These are phyloP conservation scores for Oreortyx pictus DNA, from an alignment of 2,797 vertebrate species.

Conservation along the genomic window DNA sequence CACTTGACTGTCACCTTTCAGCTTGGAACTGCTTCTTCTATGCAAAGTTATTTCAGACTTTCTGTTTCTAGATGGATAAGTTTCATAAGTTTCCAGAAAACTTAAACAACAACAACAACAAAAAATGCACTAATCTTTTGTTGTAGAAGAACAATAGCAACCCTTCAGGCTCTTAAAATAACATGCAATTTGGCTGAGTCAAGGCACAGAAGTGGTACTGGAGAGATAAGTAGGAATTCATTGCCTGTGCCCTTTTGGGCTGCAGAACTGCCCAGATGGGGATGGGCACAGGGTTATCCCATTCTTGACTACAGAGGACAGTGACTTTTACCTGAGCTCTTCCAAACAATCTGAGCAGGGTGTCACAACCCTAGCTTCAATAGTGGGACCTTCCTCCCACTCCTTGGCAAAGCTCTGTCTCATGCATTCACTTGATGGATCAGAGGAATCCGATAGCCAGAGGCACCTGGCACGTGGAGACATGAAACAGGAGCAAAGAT, in stretches of 20 bases:
- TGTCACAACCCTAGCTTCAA: background rate
- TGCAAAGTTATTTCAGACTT: background rate
- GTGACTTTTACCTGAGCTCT: background rate
- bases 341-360: background rate
- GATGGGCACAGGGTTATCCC: background rate
- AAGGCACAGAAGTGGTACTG: background rate
- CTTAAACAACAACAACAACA: background rate
- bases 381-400: background rate
- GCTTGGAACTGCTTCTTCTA: background rate
- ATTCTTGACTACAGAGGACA: background rate
- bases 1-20: background rate
- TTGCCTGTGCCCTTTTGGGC: background rate
- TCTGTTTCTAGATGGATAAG: accelerated
- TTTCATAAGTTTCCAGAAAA: background rate
- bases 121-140: background rate
- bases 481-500: background rate
- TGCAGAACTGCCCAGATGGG: background rate
- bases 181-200: background rate
- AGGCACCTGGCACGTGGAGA: background rate
- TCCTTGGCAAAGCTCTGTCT: background rate
- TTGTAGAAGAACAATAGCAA: background rate
- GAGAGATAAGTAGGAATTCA: background rate
- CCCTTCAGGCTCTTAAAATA: background rate
- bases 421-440: background rate
- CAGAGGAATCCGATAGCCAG: background rate